phyloP scores from a whole-genome alignment of 2,113 vertebrate species.

The Xenopus borealis region DNA sequence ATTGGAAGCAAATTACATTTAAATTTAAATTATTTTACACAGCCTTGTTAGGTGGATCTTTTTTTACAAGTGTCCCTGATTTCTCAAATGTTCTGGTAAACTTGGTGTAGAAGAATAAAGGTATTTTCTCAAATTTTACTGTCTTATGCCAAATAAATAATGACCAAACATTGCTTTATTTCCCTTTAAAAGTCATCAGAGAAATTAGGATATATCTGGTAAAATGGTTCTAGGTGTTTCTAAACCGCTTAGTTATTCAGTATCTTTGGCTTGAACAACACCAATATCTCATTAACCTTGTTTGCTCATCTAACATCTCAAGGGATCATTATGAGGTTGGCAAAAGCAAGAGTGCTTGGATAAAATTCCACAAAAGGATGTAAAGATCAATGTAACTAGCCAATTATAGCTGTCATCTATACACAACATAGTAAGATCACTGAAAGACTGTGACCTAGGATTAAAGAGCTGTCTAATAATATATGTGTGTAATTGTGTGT shows the following conservation, averaged over 20 bases:
- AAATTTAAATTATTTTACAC: too few relatives aligned
- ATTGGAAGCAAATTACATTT: too few relatives aligned
- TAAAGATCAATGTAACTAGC: slow-evolving; percentile 37
- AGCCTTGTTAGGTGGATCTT: too few relatives aligned
- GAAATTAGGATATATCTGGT: too few relatives aligned
- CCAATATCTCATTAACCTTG: slow-evolving; percentile 31
- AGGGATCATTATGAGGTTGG: slow-evolving; percentile 26
- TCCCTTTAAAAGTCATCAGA: too few relatives aligned
- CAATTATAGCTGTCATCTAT: slow-evolving; percentile 36
- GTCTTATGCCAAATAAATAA: too few relatives aligned
- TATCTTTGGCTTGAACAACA: slow-evolving; percentile 14
- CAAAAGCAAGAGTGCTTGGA: slow-evolving; percentile 13
- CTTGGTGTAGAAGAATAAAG: too few relatives aligned
- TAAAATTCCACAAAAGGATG: slow-evolving; percentile 16
- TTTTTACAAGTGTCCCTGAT: too few relatives aligned
- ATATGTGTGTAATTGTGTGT: neutral
- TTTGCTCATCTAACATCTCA: slow-evolving; percentile 26
- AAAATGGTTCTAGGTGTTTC: too few relatives aligned
- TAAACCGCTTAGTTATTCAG: slow-evolving; percentile 4
- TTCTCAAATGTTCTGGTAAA: too few relatives aligned
- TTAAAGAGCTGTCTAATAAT: neutral
- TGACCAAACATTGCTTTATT: too few relatives aligned
- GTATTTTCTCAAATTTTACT: too few relatives aligned
- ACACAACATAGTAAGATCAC: slow-evolving; percentile 22
- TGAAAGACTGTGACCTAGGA: neutral